phyloP scores from a whole-genome alignment of 2,113 vertebrate genomes.

The Periophthalmodon schlosseri region DNA sequence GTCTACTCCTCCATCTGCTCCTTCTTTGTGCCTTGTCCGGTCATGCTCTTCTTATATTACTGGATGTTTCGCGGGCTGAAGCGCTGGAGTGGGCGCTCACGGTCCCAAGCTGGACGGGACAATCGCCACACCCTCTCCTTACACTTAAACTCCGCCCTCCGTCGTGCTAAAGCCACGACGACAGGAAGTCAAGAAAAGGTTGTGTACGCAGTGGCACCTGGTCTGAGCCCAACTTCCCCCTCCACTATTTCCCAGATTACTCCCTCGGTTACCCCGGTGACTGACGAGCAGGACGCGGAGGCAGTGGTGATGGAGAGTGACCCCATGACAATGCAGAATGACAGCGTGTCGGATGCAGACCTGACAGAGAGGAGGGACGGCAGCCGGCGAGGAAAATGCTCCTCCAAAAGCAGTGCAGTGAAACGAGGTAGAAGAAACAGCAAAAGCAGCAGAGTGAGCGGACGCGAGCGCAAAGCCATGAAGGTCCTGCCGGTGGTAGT shows the following conservation, averaged over 20 bases:
- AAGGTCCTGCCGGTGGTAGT: conserved; percentile 77
- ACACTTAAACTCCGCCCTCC: conserved; percentile 42
- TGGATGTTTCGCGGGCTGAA: conserved; percentile 76
- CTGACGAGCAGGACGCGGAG: conserved; percentile 22
- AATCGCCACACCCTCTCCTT: conserved; percentile 56
- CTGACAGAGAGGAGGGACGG: conserved; percentile 40
- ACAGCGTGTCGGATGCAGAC: conserved; percentile 69
- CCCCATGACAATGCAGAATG: conserved; percentile 64
- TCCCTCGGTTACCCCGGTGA: conserved; percentile 15
- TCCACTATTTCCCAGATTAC: conserved; percentile 17
- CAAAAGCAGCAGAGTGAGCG: conserved; percentile 75
- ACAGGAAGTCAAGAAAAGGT: conserved; percentile 38
- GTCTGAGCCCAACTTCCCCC: conserved; percentile 54
- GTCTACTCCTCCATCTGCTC: conserved; percentile 80
- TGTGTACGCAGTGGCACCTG: conserved; percentile 35
- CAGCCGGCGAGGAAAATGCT: conserved; percentile 50
- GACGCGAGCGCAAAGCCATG: conserved; percentile 78
- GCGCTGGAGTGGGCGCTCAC: conserved; percentile 69
- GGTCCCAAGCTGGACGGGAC: conserved; percentile 31
- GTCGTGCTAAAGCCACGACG: conserved; percentile 31
- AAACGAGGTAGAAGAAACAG: conserved; percentile 44
- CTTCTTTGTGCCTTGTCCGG: conserved; percentile 78
- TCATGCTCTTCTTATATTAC: conserved; percentile 79
- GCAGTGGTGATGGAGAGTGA: conserved; percentile 46
- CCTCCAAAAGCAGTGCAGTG: conserved; percentile 11